Evolutionary conservation across 2,888 invertebrate genomes (phyloP), one percentile per base, ranked within the genome.

Genomic region (Apantesis nais): DNA sequence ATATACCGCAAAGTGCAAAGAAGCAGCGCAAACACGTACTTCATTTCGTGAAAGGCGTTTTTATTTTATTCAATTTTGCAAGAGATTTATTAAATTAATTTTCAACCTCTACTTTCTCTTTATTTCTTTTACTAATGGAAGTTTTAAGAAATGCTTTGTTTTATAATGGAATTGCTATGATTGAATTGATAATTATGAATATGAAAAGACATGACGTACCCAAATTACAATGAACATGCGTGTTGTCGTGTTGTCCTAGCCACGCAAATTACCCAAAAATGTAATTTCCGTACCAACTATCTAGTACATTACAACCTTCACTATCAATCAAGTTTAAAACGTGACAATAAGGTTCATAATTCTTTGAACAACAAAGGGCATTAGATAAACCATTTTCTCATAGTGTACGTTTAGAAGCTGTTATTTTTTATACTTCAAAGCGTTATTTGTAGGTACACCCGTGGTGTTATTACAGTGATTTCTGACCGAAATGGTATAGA

Each of bases 341-440:
- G 5, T 5, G 0, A 29, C 0, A 0, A 16, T 75, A 80, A 64
- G 39, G 60, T 62, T 25, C 19, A 37, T 12, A 76, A 64, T 72
- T 44, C n/a, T 60, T 66, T 69, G 62, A 11, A 25, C n/a, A 8
- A 19, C 44, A 5, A 16, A 37, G 37, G 52, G 41, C 41, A 62
- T 11, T 11, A 64, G 41, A 73, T 67, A 25, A 65, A 48, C 68
- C 64, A 71, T 75, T 81, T 78, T 75, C 58, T 68, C 67, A 74
- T 70, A 66, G 58, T 39, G 68, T 64, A 34, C 66, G 61, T 29
- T 29, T 29, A 5, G 14, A 58, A 29, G 14, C 66, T 58, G 61
- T 74, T 75, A 75, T 77, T 77, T 72, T 72, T 22, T 73, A 71
- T 72, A 12, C 64, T 25, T 70, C 19, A 16, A 63, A 55, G 72